Percentiles rank a stretch among this genome's conserved stretches.
Evolutionary conservation across 1,140 invertebrate genomes (phyloP).

Genomic region (Tetraneura akinire): DNA sequence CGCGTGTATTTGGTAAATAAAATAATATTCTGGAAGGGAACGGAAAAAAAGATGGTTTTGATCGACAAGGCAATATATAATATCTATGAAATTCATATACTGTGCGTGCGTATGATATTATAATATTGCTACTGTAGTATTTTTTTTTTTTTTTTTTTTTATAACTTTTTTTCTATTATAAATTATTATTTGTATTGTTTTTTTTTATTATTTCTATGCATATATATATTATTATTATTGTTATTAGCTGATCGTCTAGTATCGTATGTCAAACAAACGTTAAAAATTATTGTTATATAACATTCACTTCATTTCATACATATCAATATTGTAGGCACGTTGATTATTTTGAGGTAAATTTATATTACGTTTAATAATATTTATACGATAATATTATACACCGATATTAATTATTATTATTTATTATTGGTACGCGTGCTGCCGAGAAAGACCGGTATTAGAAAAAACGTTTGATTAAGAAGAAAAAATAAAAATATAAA

Average conservation of each 20-base stretch:
- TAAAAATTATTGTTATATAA: slow-evolving; percentile 27
- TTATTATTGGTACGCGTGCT: too few species aligned
- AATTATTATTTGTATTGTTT: slow-evolving; percentile 22
- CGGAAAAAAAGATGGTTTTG: slow-evolving; percentile 24
- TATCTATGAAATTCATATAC: slow-evolving; percentile 45
- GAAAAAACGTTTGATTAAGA: too few species aligned
- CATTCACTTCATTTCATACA: too few species aligned
- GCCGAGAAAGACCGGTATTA: too few species aligned
- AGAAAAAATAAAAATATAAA: too few species aligned
- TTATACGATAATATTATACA: too few species aligned
- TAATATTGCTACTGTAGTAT: neutral
- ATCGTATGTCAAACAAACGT: slow-evolving; percentile 9
- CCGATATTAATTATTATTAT: too few species aligned
- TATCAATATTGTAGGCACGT: too few species aligned
- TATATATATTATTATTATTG: neutral
- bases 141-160: slow-evolving; percentile 13
- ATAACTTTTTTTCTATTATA: neutral
- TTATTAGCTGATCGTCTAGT: slow-evolving; percentile 14
- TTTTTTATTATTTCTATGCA: slow-evolving; percentile 5
- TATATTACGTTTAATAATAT: too few species aligned
- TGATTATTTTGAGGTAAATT: too few species aligned
- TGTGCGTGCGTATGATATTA: slow-evolving; percentile 34
- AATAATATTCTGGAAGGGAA: slow-evolving; percentile 19
- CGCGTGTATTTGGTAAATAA: slow-evolving; percentile 44
- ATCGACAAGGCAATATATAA: slow-evolving; percentile 50